Percentiles rank a stretch among this genome's conserved stretches.
Evolutionary conservation across 2,797 vertebrate genomes (phyloP).

Genomic region (Lepidocolaptes lacrymiger): DNA sequence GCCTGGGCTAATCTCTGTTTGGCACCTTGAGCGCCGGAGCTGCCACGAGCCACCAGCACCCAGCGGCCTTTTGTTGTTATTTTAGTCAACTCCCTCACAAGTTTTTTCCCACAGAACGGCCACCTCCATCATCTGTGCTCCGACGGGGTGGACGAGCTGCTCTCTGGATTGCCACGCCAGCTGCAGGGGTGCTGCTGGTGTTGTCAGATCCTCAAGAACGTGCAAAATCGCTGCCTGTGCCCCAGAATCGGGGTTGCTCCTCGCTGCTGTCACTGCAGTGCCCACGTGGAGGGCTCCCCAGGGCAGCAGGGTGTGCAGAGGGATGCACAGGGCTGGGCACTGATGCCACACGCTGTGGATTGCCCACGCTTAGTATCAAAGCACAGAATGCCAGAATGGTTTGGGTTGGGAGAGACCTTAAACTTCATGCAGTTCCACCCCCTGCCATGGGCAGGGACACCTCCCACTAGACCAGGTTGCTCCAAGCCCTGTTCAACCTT

Average conservation of each 20-base stretch:
- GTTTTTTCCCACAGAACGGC: background rate
- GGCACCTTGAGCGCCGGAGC: slow-evolving; percentile 41
- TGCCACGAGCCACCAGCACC: background rate
- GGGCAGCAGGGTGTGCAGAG: background rate
- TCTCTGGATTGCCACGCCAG: accelerated
- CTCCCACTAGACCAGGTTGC: background rate
- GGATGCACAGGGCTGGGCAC: accelerated
- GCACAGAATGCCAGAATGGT: accelerated
- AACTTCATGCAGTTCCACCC: accelerated
- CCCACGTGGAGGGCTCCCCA: accelerated
- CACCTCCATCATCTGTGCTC: background rate
- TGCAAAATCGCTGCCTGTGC: background rate
- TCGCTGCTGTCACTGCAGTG: accelerated
- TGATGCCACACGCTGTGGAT: accelerated
- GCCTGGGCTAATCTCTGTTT: slow-evolving; percentile 20
- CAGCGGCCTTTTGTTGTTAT: background rate
- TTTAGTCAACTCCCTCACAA: background rate
- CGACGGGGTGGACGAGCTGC: background rate
- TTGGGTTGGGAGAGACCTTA: background rate
- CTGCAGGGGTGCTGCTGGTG: background rate
- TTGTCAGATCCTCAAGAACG: accelerated
- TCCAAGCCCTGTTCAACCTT: background rate
- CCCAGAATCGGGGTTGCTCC: accelerated
- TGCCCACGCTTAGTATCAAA: accelerated
- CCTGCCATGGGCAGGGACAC: background rate